A percentile compares a stretch with the other conserved stretches of the same genome.
These are phyloP conservation scores for Cataglyphis altisquamis DNA, from an alignment of 2,888 invertebrate species.

Conservation along the genomic window DNA sequence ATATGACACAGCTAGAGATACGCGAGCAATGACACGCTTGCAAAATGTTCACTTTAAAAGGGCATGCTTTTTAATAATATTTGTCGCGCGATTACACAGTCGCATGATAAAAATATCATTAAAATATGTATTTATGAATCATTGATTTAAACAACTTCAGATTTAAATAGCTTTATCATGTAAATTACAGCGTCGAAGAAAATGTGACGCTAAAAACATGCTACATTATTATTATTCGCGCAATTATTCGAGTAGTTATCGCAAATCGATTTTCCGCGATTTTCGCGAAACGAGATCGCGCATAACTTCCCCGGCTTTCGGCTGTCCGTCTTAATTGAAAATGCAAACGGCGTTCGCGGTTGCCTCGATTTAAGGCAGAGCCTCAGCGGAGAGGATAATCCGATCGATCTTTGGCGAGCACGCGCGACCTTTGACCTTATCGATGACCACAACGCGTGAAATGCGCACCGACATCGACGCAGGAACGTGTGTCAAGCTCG, in stretches of 20 bases:
- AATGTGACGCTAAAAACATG: neutral
- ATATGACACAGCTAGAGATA: conserved; percentile 36
- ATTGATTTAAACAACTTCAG: neutral
- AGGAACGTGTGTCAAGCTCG: neutral
- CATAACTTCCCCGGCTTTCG: conserved; percentile 37
- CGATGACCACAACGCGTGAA: conserved; percentile 35
- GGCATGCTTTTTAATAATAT: conserved; percentile 47
- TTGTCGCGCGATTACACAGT: conserved; percentile 2
- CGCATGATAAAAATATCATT: neutral
- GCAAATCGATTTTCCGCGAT: conserved; percentile 1
- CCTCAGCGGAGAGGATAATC: conserved; percentile 61
- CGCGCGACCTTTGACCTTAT: conserved; percentile 71
- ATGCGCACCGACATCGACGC: conserved; percentile 32
- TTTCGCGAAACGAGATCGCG: conserved; percentile 46
- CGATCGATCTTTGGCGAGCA: conserved; percentile 69
- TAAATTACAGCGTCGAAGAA: neutral
- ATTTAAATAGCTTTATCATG: neutral
- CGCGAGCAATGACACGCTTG: conserved; percentile 69
- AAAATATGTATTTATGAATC: neutral
- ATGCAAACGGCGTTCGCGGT: conserved; percentile 29
- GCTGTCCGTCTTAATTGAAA: conserved; percentile 52
- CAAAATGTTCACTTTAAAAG: conserved; percentile 71
- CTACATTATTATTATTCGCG: neutral
- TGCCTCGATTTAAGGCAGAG: conserved; percentile 54
- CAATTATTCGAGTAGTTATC: conserved; percentile 6